These are phyloP conservation scores for Charina bottae DNA, from an alignment of 2,113 vertebrate genomes.

Conservation along the genomic window DNA sequence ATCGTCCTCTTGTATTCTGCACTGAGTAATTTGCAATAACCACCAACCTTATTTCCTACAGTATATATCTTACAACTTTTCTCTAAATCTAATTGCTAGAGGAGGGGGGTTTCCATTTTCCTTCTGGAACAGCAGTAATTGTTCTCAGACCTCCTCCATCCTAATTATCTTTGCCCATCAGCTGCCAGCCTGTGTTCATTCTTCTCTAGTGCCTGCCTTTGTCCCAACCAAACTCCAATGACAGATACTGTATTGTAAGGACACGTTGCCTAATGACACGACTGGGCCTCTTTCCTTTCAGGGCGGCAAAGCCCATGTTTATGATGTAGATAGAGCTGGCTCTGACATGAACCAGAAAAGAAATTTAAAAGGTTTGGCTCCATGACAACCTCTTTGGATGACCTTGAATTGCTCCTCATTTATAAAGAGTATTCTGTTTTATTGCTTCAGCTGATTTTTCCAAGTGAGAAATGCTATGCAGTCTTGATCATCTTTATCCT, in stretches of 20 bases:
- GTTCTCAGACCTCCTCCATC: neutral
- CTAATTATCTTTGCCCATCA: neutral
- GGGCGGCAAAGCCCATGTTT: constrained; percentile 4
- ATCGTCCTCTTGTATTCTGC: neutral
- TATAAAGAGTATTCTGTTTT: neutral
- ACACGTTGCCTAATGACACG: neutral
- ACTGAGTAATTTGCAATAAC: neutral
- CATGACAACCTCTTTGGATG: neutral
- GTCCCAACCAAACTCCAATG: neutral
- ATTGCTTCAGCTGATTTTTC: neutral
- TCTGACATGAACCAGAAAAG: constrained; percentile 10
- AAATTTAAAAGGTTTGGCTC: constrained; percentile 19
- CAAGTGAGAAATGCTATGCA: neutral
- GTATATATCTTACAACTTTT: neutral
- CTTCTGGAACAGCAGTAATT: neutral
- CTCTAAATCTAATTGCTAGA: neutral
- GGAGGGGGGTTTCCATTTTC: neutral
- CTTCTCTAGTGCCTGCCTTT: neutral
- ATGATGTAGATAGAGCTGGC: neutral
- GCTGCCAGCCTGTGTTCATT: neutral
- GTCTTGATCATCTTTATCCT: neutral
- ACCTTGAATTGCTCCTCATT: neutral
- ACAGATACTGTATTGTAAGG: neutral
- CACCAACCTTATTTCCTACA: neutral
- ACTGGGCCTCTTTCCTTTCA: neutral